These are phyloP conservation scores for Pipistrellus kuhlii DNA, from an alignment of 2,797 vertebrate genomes.

Conservation along the genomic window DNA sequence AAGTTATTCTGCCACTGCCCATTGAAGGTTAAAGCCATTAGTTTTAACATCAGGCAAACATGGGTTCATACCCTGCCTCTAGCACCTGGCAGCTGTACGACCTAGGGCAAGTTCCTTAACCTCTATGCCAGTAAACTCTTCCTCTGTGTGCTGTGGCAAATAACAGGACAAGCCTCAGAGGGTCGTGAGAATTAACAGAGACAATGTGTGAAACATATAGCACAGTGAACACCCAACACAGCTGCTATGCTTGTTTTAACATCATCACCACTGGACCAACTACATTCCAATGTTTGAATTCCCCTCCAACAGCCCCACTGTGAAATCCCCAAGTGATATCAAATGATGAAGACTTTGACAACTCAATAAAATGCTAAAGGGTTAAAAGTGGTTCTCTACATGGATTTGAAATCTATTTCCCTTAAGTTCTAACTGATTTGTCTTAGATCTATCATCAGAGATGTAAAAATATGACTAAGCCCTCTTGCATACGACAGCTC, in stretches of 20 bases:
- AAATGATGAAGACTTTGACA: neutral
- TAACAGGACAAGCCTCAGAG: neutral
- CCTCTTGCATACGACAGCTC: neutral
- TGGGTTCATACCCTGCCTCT: neutral
- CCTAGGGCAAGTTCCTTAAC: neutral
- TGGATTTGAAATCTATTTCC: slow-evolving; percentile 43
- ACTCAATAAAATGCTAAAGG: neutral
- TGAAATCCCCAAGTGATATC: neutral
- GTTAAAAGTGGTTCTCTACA: slow-evolving; percentile 1
- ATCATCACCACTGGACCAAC: neutral
- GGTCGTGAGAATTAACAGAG: neutral
- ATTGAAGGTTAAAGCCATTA: neutral
- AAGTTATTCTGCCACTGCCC: neutral
- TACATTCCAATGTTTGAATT: neutral
- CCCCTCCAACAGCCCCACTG: neutral
- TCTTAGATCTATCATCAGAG: slow-evolving; percentile 7
- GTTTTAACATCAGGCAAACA: neutral
- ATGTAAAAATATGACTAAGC: neutral
- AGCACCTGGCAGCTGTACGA: neutral
- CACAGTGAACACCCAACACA: neutral
- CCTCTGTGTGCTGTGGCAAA: neutral
- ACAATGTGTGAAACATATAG: neutral
- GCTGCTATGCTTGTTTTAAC: neutral
- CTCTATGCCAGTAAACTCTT: neutral
- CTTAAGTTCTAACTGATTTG: slow-evolving; percentile 25